These are phyloP conservation scores for Drosophila equinoxialis DNA, from an alignment of 1,140 invertebrate species.

Conservation along the genomic window DNA sequence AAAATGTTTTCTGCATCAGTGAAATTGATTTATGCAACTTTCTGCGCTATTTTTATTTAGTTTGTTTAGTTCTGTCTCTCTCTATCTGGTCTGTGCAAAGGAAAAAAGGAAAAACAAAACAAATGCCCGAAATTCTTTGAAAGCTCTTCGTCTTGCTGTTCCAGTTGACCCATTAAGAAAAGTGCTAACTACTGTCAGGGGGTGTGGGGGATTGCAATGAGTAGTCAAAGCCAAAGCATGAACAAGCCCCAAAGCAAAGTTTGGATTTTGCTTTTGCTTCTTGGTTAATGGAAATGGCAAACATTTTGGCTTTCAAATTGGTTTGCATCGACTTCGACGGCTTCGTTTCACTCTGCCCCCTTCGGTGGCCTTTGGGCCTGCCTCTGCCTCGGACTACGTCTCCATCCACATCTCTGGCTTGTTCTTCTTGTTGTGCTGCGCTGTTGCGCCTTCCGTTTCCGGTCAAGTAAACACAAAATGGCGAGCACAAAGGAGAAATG, in stretches of 20 bases:
- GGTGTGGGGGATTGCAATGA: not conserved
- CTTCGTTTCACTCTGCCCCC: not conserved
- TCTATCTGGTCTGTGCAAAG: conserved; percentile 10
- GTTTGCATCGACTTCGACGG: conserved; percentile 25
- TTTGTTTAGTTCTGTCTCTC: conserved; percentile 13
- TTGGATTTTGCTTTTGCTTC: conserved; percentile 36
- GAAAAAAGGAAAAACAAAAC: conserved; percentile 24
- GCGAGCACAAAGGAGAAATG: conserved; percentile 49
- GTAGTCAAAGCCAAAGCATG: conserved; percentile 10
- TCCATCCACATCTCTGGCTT: not conserved
- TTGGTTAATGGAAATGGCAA: conserved; percentile 60
- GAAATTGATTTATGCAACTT: conserved; percentile 76
- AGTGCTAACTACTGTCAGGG: conserved; percentile 23
- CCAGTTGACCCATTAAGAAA: conserved; percentile 69
- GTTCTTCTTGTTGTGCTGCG: conserved; percentile 13
- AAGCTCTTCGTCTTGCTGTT: conserved; percentile 36
- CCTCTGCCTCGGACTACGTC: no score
- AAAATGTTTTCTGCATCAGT: conserved; percentile 49
- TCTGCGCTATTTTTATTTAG: conserved; percentile 21
- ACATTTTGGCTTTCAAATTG: conserved; percentile 62
- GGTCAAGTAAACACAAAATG: conserved; percentile 62
- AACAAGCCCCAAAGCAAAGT: conserved; percentile 32
- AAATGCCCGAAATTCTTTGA: conserved; percentile 62
- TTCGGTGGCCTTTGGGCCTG: not conserved
- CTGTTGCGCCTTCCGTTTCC: conserved; percentile 59